Conservation (phyloP, 2,797 vertebrate genomes). For the Mus caroli region DNA sequence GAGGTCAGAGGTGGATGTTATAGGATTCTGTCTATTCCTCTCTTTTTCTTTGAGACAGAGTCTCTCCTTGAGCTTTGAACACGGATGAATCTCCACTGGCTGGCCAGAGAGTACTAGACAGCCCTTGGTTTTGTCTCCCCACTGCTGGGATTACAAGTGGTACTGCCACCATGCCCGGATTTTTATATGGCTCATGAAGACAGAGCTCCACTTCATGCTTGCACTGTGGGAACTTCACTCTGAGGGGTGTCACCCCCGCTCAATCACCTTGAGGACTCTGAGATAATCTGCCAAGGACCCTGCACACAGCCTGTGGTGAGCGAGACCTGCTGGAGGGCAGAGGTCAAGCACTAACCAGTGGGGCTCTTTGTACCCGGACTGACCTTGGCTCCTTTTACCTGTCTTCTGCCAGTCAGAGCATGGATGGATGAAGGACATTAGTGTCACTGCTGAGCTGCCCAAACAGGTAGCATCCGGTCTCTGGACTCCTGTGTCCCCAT, state of each 20-base stretch:
- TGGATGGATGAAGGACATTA: too few species aligned
- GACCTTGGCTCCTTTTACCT: not conserved
- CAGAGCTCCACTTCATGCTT: not conserved
- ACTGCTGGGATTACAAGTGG: not conserved
- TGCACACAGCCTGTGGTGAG: not conserved
- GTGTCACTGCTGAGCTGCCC: not conserved
- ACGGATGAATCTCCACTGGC: not conserved
- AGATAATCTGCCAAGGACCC: not conserved
- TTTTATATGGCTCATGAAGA: not conserved
- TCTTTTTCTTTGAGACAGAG: not conserved
- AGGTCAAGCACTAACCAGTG: not conserved
- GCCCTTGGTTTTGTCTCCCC: not conserved
- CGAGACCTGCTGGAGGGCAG: not conserved
- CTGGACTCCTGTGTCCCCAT: not conserved
- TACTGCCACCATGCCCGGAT: not conserved
- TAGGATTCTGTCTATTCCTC: not conserved
- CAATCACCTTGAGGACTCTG: not conserved
- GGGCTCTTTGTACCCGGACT: not conserved
- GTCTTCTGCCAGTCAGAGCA: not conserved
- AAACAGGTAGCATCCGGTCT: not conserved
- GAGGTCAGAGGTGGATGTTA: not conserved
- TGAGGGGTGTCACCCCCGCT: fast-evolving
- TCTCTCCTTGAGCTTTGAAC: not conserved
- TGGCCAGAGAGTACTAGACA: not conserved
- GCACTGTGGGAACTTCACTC: not conserved